Conservation (phyloP, 2,888 invertebrate species). For the Trichacis sp. region DNA sequence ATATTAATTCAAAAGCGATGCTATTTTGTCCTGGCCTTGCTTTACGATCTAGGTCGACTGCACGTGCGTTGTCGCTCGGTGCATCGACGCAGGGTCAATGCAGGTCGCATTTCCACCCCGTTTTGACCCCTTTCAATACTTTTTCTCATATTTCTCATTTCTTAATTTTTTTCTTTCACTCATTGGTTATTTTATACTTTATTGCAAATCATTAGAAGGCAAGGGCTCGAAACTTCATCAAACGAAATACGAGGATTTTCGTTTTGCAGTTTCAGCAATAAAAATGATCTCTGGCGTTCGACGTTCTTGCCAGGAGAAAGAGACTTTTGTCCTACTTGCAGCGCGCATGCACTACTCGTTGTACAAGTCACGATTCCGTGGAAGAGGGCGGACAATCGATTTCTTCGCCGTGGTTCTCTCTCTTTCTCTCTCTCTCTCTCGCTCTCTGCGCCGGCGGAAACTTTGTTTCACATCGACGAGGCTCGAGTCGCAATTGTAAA, state of each 20-base stretch:
- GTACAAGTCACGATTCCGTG: constrained; percentile 31
- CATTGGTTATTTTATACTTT: neutral
- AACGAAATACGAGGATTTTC: neutral
- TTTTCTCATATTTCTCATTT: constrained; percentile 11
- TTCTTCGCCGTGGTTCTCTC: constrained; percentile 34
- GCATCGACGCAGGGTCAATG: constrained; percentile 52
- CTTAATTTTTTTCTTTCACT: neutral
- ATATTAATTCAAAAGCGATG: constrained; percentile 36
- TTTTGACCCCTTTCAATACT: constrained; percentile 21
- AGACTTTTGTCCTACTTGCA: constrained; percentile 44
- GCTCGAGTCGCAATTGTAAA: constrained; percentile 6
- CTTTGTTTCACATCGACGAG: constrained; percentile 37
- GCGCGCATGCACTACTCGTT: constrained; percentile 43
- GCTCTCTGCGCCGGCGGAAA: constrained; percentile 13
- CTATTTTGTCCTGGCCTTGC: constrained; percentile 56
- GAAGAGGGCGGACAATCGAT: constrained; percentile 44
- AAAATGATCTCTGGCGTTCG: constrained; percentile 30
- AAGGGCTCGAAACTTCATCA: no score
- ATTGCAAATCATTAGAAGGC: no score
- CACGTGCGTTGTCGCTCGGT: no score
- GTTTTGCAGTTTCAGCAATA: constrained; percentile 15
- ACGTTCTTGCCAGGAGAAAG: constrained; percentile 27
- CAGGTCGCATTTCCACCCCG: constrained; percentile 36
- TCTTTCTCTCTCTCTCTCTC: constrained; percentile 30
- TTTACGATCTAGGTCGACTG: constrained; percentile 61